Evolutionary conservation across 2,888 invertebrate species (phyloP).

Genomic region (Heliconius sara): DNA sequence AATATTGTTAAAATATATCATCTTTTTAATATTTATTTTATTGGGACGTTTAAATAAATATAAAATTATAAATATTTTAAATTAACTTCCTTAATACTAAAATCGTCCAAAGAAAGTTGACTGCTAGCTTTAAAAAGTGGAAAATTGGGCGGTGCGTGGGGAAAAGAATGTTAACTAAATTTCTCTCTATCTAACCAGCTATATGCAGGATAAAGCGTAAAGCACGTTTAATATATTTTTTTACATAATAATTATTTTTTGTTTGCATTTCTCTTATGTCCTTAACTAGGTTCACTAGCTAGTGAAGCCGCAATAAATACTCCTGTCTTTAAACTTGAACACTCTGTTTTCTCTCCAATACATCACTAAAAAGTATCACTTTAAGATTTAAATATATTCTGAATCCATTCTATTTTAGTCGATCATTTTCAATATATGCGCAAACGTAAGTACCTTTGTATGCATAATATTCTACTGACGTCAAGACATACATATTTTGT

Average conservation of each 20-base stretch:
- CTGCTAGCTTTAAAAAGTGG: too few species aligned
- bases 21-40: neutral
- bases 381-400: conserved; percentile 11
- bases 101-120: too few species aligned
- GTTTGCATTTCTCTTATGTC: too few species aligned
- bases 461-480: conserved; percentile 27
- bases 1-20: conserved; percentile 14
- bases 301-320: neutral
- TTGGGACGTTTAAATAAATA: neutral
- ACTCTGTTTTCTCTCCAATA: neutral
- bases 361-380: neutral
- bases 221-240: too few species aligned
- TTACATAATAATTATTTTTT: too few species aligned
- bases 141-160: too few species aligned
- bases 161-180: too few species aligned
- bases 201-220: too few species aligned
- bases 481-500: conserved; percentile 10
- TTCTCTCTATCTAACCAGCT: too few species aligned
- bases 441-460: conserved; percentile 16
- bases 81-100: too few species aligned
- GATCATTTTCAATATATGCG: conserved; percentile 26
- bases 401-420: conserved; percentile 20
- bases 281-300: too few species aligned
- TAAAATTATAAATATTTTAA: too few species aligned
- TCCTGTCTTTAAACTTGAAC: neutral